These are phyloP conservation scores for Octonoba sinensis DNA, from an alignment of 2,888 invertebrate genomes.

Conservation along the genomic window DNA sequence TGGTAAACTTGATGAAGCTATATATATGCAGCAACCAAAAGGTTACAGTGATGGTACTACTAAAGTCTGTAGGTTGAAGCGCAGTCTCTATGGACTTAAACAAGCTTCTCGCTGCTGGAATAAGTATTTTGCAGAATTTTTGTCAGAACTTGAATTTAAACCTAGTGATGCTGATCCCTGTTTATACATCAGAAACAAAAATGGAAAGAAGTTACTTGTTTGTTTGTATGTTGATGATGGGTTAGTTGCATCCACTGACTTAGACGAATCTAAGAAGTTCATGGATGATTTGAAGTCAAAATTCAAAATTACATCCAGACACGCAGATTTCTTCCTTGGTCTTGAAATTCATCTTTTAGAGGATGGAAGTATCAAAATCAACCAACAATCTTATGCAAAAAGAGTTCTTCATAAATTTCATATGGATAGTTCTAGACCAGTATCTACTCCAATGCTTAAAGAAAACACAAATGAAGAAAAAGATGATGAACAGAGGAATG, in stretches of 20 bases:
- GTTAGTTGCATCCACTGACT: conserved; percentile 17
- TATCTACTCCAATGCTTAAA: background rate
- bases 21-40: conserved; percentile 29
- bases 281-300: conserved; percentile 12
- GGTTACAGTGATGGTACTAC: conserved; percentile 30
- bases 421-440: conserved; percentile 21
- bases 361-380: background rate
- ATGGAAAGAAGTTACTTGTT: conserved; percentile 14
- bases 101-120: conserved; percentile 56
- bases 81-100: conserved; percentile 53
- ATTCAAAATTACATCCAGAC: conserved; percentile 16
- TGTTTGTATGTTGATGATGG: conserved; percentile 43
- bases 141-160: conserved; percentile 29
- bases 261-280: conserved; percentile 16
- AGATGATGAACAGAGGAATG: background rate
- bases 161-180: conserved; percentile 34
- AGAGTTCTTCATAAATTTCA: conserved; percentile 30
- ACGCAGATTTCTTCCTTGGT: conserved; percentile 9
- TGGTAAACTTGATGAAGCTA: conserved; percentile 13
- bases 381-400: conserved; percentile 32
- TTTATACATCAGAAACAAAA: conserved; percentile 12
- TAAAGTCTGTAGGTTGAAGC: conserved; percentile 40
- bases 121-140: conserved; percentile 33
- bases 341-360: conserved; percentile 15
- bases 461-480: conserved; percentile 5